Evolutionary conservation across 2,888 invertebrate species (phyloP), one percentile per base, ranked within the genome.

Genomic region (Dolichomitus sp.): DNA sequence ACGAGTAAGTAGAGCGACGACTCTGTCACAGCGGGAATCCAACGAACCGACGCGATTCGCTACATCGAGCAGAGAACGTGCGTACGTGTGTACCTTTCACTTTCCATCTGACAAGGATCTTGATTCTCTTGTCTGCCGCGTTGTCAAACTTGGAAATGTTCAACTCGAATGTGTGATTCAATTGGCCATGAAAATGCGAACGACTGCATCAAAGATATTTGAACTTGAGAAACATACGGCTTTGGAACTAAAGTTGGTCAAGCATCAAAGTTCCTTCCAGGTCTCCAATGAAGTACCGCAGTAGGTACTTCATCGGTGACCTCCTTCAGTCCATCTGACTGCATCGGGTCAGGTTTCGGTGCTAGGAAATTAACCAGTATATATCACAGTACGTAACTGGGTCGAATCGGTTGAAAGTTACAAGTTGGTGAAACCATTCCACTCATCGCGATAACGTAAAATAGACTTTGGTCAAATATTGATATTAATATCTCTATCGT

Each of bases 1-100:
- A 83, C 89, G 90, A 91, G 90, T 90, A 90, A 87, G 85, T 87
- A 81, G 80, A 23, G 72, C 61, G 72, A 48, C 59, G 59, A 59
- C 19, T 72, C 72, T 59, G 57, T 45, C 70, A 70, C 70, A 59
- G 70, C 57, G 42, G 70, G 57, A n/a, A 7, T 52, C 78, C 59
- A 42, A 63, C 68, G 68, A 69, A 57, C 42, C 17, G 30, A 52
- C 48, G 42, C 17, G 48, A 54, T 42, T 59, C 69, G 69, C 50
- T 42, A 37, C 30, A 61, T n/a, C 19, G 45, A 77, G 27, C 27
- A 12, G 14, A 14, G 52, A 54, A 40, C 14, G 30, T 48, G 72
- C 59, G 59, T 48, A 73, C 48, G 61, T 61, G 73, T 73, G 61
- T 61, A n/a, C 33, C 59, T 48, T 48, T 57, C 23, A 30, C 54